A percentile compares a stretch with the other conserved stretches of the same genome.
These are phyloP conservation scores for Plagiodera versicolora DNA, from an alignment of 2,888 invertebrate species.

Conservation along the genomic window DNA sequence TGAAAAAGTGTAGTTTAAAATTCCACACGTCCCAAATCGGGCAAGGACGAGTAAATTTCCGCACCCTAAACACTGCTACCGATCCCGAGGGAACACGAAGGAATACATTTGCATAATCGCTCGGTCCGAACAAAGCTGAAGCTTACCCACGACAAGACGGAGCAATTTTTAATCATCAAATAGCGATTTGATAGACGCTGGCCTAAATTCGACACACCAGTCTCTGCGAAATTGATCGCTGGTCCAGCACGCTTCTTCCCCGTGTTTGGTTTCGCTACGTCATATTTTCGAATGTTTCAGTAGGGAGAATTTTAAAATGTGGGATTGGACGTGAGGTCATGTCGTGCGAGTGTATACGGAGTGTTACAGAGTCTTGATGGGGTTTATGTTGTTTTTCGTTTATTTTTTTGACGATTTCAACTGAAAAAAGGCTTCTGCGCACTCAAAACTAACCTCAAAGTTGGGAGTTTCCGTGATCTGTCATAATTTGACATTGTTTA, in stretches of 20 bases:
- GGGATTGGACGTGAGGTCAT: too few species aligned
- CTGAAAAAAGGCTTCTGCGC: too few species aligned
- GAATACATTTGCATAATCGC: slow-evolving; percentile 32
- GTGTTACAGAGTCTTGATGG: too few species aligned
- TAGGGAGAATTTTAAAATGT: slow-evolving; percentile 2
- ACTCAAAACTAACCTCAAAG: too few species aligned
- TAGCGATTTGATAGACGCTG: slow-evolving; percentile 28
- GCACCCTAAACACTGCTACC: background rate
- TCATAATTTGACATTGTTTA: too few species aligned
- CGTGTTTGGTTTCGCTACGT: background rate
- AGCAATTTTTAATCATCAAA: slow-evolving; percentile 32
- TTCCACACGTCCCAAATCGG: background rate
- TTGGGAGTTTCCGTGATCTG: too few species aligned
- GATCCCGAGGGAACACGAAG: slow-evolving; percentile 4
- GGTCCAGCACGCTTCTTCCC: slow-evolving; percentile 3
- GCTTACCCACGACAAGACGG: slow-evolving; percentile 22
- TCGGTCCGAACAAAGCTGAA: slow-evolving; percentile 18
- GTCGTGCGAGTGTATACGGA: too few species aligned
- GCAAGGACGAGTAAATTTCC: background rate
- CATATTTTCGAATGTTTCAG: background rate
- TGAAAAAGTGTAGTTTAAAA: too few species aligned
- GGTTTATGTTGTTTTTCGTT: too few species aligned
- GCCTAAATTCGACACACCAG: slow-evolving; percentile 29
- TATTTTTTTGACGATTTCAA: too few species aligned
- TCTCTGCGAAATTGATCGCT: slow-evolving; percentile 10